Conservation (phyloP, 2,888 invertebrate species). For the Mellilla xanthometata region DNA sequence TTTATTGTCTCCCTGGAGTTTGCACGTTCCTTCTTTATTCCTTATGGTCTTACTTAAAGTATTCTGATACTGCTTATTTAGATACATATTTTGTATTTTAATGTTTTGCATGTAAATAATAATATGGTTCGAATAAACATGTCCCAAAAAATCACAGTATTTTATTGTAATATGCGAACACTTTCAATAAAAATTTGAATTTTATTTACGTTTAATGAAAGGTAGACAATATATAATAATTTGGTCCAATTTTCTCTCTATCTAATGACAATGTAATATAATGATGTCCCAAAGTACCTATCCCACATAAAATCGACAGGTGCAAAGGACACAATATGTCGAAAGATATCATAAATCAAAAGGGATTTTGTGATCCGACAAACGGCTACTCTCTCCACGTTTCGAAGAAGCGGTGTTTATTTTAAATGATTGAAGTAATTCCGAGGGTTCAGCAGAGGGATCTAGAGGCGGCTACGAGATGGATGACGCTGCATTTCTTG, state of each 20-base stretch:
- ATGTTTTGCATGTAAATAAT: no score
- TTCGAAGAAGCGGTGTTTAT: slow-evolving; percentile 69
- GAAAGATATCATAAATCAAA: slow-evolving; percentile 62
- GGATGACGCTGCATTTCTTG: slow-evolving; percentile 69
- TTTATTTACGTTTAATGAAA: no score
- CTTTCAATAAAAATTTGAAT: no score
- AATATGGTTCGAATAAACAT: no score
- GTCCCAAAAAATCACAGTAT: no score
- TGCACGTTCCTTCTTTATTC: slow-evolving; percentile 3
- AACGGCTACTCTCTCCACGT: slow-evolving; percentile 55
- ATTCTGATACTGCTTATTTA: no score
- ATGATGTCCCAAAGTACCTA: slow-evolving; percentile 21
- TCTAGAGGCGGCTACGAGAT: slow-evolving; percentile 56
- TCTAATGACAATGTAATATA: slow-evolving; percentile 17
- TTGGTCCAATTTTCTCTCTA: slow-evolving; percentile 3
- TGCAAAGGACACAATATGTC: slow-evolving; percentile 46
- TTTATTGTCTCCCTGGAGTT: slow-evolving; percentile 7
- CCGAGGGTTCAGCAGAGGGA: slow-evolving; percentile 50
- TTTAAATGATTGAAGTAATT: slow-evolving; percentile 70
- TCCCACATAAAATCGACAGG: slow-evolving; percentile 49
- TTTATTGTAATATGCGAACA: no score
- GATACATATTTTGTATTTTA: no score
- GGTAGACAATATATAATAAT: no score
- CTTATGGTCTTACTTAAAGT: no score
- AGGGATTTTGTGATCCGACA: slow-evolving; percentile 52